Base-by-base conservation (phyloP, 2,797 vertebrate genomes). In the Brachymystax lenok region DNA sequence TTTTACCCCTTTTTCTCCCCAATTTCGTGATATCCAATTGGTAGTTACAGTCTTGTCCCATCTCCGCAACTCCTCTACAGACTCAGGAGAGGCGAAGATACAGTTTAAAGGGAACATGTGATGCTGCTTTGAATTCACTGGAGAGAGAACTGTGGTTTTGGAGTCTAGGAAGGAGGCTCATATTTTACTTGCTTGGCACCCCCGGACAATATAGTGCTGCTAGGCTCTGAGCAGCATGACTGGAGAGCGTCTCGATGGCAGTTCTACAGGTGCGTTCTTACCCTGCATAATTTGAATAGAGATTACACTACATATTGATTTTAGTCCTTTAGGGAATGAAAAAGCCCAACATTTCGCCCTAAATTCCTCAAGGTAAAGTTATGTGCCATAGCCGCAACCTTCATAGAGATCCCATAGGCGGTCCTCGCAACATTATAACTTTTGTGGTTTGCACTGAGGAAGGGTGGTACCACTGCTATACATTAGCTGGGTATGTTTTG, bases 371-470 rank as follows among this genome's bases (percentile, higher is more conserved):
- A 35, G 71, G 70, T 33, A 78, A 76, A 77, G 50, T 14, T 5
- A 73, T 21, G n/a, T 27, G 27, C 28, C 67, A 35, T 71, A 13
- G 12, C 7, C 52, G 19, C 54, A 70, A 21, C 27, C 64, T 59
- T 70, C 52, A 71, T 74, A 64, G 27, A 61, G 27, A 61, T 77
- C 46, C 79, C 64, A 73, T 70, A 77, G 71, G 75, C 66, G 17
- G 46, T 4, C 56, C 27, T 17, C 54, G 75, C 72, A 66, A 19
- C 40, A 24, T 68, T 74, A 71, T 12, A 13, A 71, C 83, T 67
- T 70, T 75, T 83, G 78, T 70, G 78, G 78, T 82, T 79, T 82
- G 61, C 46, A 72, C 77, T 74, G 83, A 76, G 78, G 75, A 87
- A 82, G 79, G 77, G 77, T 66, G 75, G 74, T 78, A 64, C 27